Base-by-base conservation (phyloP, 2,797 vertebrate species). In the Gymnodraco acuticeps region DNA sequence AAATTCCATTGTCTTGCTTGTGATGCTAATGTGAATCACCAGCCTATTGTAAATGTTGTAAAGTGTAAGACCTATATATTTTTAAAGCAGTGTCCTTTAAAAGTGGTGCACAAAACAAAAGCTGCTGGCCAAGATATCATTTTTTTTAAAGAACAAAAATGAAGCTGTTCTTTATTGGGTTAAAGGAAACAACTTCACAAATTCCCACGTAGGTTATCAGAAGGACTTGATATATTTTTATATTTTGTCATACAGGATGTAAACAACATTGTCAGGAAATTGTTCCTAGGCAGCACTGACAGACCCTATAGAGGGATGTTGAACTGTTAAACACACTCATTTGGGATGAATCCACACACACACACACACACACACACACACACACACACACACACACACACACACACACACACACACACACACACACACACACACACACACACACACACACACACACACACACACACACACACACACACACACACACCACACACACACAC, bases 211-310 rank as follows among this genome's bases (percentile, higher is more conserved):
- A 38, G 45, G 38, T 74, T 82, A 79, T 82, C 60, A 73, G 42
- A 84, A 70, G 79, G 41, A 75, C 63, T 70, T 77, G 64, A 78
- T 80, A 75, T 45, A 77, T 82, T 5, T 27, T 5, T 27, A 27
- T 27, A 27, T 67, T 83, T 84, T 84, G 55, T 82, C 77, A 51
- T 19, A 70, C 83, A 92, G 90, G 89, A 93, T 87, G 85, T 89
- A 78, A 92, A 87, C 85, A 89, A 68, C 73, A 74, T 27, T 54
- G 70, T 81, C 80, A 86, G 86, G 87, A 90, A 87, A 81, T 75
- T 87, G 76, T 87, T 85, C 79, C 76, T 48, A 46, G 63, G 51
- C 56, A 64, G 78, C 62, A 27, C 68, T n/a, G 64, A 67, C 50
- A 50, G 55, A 78, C 64, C 42, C 64, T 42, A 52, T 19, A 59